Evolutionary conservation across 1,140 invertebrate genomes (phyloP).

Genomic region (Hylaeus volcanicus): DNA sequence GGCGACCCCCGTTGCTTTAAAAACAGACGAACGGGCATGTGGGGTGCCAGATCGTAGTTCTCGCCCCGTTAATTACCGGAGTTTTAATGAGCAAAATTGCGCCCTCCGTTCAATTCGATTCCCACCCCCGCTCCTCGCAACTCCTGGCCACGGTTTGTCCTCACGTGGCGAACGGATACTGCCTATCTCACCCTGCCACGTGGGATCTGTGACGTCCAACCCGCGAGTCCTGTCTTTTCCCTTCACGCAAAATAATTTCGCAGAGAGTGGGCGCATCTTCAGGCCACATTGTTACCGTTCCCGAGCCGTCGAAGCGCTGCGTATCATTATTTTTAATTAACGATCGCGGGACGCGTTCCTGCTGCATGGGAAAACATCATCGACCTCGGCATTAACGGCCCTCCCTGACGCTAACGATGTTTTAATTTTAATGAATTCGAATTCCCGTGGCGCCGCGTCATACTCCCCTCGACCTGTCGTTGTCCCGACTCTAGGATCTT

Average conservation of each 20-base stretch:
- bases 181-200: constrained; percentile 49
- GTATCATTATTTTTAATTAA: constrained; percentile 67
- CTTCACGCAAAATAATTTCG: constrained; percentile 33
- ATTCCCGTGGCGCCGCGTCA: constrained; percentile 17
- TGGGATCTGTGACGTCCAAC: constrained; percentile 28
- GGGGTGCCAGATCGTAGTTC: constrained; percentile 23
- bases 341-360: constrained; percentile 47
- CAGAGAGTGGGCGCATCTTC: constrained; percentile 53
- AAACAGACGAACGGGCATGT: constrained; percentile 36
- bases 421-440: constrained; percentile 65
- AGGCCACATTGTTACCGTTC: constrained; percentile 52
- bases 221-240: neutral
- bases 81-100: constrained; percentile 68
- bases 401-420: constrained; percentile 49
- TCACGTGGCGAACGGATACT: constrained; percentile 55
- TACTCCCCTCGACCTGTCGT: too few species aligned
- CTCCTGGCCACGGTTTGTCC: constrained; percentile 30
- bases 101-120: constrained; percentile 37
- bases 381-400: constrained; percentile 52
- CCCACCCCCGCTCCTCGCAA: neutral
- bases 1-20: constrained; percentile 23
- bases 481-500: too few species aligned
- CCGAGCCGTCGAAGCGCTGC: constrained; percentile 24
- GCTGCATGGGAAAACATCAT: constrained; percentile 53
- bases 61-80: constrained; percentile 65